Conservation (phyloP, 2,888 invertebrate species). For the Ceriagrion tenellum region DNA sequence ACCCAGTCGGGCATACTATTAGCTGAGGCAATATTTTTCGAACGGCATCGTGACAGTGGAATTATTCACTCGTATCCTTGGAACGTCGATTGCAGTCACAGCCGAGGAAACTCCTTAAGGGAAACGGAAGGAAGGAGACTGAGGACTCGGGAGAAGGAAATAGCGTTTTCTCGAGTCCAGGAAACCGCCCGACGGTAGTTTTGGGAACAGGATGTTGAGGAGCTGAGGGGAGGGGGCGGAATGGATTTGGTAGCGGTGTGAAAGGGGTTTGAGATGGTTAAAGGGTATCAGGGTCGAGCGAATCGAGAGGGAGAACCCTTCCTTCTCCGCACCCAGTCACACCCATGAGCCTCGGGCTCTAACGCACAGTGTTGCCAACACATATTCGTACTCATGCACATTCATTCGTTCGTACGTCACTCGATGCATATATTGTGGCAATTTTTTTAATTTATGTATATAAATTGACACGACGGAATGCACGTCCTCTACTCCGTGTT, state of each 20-base stretch:
- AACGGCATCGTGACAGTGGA: too few species aligned
- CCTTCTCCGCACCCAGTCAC: background rate
- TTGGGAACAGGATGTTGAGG: background rate
- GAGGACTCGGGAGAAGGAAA: background rate
- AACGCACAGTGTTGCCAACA: too few species aligned
- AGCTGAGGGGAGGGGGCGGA: background rate
- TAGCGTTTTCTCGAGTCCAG: background rate
- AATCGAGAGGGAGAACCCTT: background rate
- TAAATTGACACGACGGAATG: too few species aligned
- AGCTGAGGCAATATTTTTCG: too few species aligned
- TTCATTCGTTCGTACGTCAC: too few species aligned
- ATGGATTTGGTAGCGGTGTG: background rate
- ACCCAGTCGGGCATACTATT: too few species aligned
- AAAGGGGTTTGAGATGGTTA: background rate
- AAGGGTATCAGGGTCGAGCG: background rate
- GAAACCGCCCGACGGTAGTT: slow-evolving; percentile 28
- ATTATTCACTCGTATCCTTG: too few species aligned
- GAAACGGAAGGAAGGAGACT: background rate
- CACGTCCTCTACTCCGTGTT: too few species aligned
- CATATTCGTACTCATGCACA: too few species aligned
- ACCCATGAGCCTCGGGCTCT: background rate
- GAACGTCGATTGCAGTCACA: too few species aligned
- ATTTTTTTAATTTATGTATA: too few species aligned
- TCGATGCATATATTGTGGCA: too few species aligned
- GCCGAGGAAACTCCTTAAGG: background rate